Evolutionary conservation across 2,888 invertebrate genomes (phyloP).

Genomic region (Papilio gigon): DNA sequence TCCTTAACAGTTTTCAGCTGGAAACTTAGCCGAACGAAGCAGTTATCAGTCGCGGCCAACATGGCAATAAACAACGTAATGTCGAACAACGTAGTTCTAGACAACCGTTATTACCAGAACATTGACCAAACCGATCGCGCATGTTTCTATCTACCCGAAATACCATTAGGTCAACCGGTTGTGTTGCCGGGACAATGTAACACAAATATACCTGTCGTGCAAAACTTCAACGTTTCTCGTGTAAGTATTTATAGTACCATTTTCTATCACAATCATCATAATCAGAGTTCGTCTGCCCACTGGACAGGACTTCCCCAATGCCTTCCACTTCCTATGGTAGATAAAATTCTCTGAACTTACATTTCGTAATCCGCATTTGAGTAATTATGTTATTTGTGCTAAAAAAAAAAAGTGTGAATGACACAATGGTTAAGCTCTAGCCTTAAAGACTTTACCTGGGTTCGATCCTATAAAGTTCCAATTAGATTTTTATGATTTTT

Average conservation of each 20-base stretch:
- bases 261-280: too few species aligned
- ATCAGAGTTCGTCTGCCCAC: too few species aligned
- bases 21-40: conserved; percentile 63
- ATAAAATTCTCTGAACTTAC: too few species aligned
- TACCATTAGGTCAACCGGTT: conserved; percentile 54
- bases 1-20: conserved; percentile 63
- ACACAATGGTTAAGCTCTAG: too few species aligned
- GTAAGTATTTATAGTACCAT: conserved; percentile 64
- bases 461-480: too few species aligned
- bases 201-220: conserved; percentile 53
- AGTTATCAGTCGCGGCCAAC: conserved; percentile 50
- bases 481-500: too few species aligned
- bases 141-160: conserved; percentile 66
- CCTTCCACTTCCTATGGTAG: too few species aligned
- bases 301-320: too few species aligned
- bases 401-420: too few species aligned
- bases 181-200: conserved; percentile 64
- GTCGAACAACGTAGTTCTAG: conserved; percentile 52
- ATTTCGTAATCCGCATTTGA: too few species aligned
- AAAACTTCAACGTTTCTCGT: conserved; percentile 54
- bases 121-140: conserved; percentile 56
- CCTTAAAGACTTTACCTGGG: too few species aligned
- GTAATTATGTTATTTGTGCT: too few species aligned
- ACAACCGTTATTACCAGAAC: conserved; percentile 57
- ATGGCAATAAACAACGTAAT: conserved; percentile 54